Evolutionary conservation across 1,140 invertebrate genomes (phyloP).

Genomic region (Trichonephila clavipes): DNA sequence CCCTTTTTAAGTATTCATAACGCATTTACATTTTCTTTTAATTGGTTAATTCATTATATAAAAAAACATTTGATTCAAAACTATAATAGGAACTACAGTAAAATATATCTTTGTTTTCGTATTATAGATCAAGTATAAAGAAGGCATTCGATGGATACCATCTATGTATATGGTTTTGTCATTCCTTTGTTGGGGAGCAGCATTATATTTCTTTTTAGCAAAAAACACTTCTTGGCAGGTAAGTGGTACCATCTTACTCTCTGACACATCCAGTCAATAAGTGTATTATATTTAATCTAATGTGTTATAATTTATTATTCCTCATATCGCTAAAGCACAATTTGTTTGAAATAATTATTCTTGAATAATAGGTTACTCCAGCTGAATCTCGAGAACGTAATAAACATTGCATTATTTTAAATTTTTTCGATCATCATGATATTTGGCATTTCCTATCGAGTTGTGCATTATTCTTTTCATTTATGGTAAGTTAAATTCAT

Average conservation of each 20-base stretch:
- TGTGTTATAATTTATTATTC: no score
- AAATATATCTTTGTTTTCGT: not conserved
- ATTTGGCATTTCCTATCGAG: constrained; percentile 95
- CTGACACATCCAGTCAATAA: no score
- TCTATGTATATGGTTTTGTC: constrained; percentile 86
- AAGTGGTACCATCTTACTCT: not conserved
- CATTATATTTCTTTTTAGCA: constrained; percentile 88
- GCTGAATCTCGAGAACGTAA: constrained; percentile 90
- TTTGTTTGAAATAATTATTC: no score
- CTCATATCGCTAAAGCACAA: no score
- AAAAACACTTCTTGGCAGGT: constrained; percentile 90
- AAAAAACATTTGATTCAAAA: no score
- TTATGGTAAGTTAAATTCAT: constrained; percentile 84
- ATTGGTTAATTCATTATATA: no score
- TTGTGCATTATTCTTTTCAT: constrained; percentile 92
- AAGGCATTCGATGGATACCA: constrained; percentile 85
- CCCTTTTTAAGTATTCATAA: no score
- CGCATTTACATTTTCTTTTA: no score
- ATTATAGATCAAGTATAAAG: constrained; percentile 85
- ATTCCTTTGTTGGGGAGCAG: constrained; percentile 85
- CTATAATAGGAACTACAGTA: no score
- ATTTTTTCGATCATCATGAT: constrained; percentile 93
- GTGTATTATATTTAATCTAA: no score
- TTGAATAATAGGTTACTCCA: constrained; percentile 85
- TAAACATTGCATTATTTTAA: constrained; percentile 87